Evolutionary conservation across 2,888 invertebrate genomes (phyloP).

Genomic region (Lacanobia wlatinum): DNA sequence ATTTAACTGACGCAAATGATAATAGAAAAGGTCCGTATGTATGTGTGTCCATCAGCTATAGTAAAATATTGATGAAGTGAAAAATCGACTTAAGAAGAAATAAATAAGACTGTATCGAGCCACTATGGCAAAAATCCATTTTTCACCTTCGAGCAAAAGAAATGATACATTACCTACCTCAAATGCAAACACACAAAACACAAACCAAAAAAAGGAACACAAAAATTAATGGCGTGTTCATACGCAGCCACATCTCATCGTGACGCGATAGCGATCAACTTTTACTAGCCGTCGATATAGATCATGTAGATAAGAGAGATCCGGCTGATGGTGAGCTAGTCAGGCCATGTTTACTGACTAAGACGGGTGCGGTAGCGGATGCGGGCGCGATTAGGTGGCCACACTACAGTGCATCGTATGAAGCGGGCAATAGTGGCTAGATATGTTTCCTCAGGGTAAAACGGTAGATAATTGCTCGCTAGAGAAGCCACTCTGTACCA

Average conservation of each 20-base stretch:
- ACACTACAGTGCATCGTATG: neutral
- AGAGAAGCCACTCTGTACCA: neutral
- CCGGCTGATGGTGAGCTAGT: slow-evolving; percentile 38
- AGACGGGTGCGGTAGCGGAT: neutral
- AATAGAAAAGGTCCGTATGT: too few species aligned
- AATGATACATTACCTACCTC: slow-evolving; percentile 29
- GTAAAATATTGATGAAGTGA: too few species aligned
- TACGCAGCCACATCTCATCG: slow-evolving; percentile 60
- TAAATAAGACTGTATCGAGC: too few species aligned
- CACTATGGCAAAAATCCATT: too few species aligned
- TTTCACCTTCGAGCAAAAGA: neutral
- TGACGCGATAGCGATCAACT: slow-evolving; percentile 67
- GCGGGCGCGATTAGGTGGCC: neutral
- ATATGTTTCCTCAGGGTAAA: neutral
- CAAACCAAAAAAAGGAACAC: slow-evolving; percentile 32
- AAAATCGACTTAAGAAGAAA: too few species aligned
- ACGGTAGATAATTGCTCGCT: neutral
- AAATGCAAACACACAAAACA: slow-evolving; percentile 25
- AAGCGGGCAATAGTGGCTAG: neutral
- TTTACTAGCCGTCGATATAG: slow-evolving; percentile 65
- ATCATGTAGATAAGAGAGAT: slow-evolving; percentile 59
- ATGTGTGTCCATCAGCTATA: too few species aligned
- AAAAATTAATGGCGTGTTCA: slow-evolving; percentile 59
- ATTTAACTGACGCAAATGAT: too few species aligned
- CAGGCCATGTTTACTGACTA: neutral